Conservation (phyloP, 1,140 invertebrate species). For the Helicoverpa zea region DNA sequence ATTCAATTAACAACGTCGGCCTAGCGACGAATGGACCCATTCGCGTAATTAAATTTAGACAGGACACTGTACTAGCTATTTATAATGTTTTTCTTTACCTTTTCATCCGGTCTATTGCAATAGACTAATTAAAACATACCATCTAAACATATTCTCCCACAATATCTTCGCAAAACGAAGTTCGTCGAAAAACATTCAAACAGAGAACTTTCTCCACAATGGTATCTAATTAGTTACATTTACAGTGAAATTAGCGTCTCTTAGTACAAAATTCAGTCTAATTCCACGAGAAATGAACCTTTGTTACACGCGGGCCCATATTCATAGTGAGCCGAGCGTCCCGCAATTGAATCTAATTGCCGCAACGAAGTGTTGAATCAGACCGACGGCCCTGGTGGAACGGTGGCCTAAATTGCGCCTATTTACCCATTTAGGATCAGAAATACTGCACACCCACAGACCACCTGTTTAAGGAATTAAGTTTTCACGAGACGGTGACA, state of each 20-base stretch:
- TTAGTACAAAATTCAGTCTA: slow-evolving; percentile 64
- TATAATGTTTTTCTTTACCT: slow-evolving; percentile 5
- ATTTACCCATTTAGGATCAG: slow-evolving; percentile 82
- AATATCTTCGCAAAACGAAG: slow-evolving; percentile 32
- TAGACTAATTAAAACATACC: slow-evolving; percentile 55
- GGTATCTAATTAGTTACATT: slow-evolving; percentile 53
- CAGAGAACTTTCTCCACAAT: slow-evolving; percentile 48
- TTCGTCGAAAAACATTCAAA: slow-evolving; percentile 27
- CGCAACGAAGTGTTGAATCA: slow-evolving; percentile 85
- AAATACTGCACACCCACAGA: slow-evolving; percentile 71
- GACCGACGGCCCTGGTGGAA: slow-evolving; percentile 64
- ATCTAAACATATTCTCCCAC: slow-evolving; percentile 45
- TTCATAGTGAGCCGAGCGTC: slow-evolving; percentile 68
- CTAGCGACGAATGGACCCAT: slow-evolving; percentile 69
- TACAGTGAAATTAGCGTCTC: slow-evolving; percentile 52
- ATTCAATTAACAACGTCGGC: slow-evolving; percentile 74
- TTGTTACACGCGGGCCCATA: slow-evolving; percentile 74
- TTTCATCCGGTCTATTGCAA: background rate
- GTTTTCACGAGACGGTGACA: slow-evolving; percentile 65
- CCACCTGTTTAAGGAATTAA: slow-evolving; percentile 75
- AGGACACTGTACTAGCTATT: slow-evolving; percentile 40
- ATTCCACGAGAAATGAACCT: slow-evolving; percentile 74
- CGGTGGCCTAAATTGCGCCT: slow-evolving; percentile 81
- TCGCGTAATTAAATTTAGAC: slow-evolving; percentile 75
- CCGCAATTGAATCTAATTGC: slow-evolving; percentile 85